Evolutionary conservation across 2,888 invertebrate genomes (phyloP).

Genomic region (Andrena camellia): DNA sequence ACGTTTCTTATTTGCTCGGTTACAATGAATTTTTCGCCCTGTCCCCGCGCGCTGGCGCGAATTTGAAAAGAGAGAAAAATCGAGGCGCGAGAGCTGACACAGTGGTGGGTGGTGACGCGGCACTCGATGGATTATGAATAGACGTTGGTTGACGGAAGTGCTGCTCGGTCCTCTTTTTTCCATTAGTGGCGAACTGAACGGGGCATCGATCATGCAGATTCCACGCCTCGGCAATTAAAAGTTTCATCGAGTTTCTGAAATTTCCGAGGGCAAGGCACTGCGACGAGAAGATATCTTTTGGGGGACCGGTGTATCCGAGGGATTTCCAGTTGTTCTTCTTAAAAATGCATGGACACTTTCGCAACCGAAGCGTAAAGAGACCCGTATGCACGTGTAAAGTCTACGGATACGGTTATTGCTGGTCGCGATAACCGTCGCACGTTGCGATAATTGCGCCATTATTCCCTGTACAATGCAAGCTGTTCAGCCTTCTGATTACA

Average conservation of each 20-base stretch:
- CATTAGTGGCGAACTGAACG: background rate
- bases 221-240: background rate
- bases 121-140: constrained; percentile 42
- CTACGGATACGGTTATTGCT: background rate
- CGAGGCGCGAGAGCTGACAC: background rate
- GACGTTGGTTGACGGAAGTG: constrained; percentile 5
- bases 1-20: constrained; percentile 13
- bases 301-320: no score
- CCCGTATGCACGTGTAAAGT: background rate
- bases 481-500: background rate
- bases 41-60: background rate
- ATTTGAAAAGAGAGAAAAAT: constrained; percentile 1
- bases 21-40: constrained; percentile 22
- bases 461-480: constrained; percentile 1
- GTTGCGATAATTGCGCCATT: background rate
- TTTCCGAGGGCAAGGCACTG: no score
- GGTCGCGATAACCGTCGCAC: background rate
- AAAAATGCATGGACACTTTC: no score
- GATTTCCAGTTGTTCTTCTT: no score
- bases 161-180: background rate
- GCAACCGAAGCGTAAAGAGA: no score
- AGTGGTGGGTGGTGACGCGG: background rate
- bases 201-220: background rate
- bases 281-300: no score
- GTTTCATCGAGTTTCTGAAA: background rate